Evolutionary conservation across 1,140 invertebrate species (phyloP).

Genomic region (Drosophila kurseongensis): DNA sequence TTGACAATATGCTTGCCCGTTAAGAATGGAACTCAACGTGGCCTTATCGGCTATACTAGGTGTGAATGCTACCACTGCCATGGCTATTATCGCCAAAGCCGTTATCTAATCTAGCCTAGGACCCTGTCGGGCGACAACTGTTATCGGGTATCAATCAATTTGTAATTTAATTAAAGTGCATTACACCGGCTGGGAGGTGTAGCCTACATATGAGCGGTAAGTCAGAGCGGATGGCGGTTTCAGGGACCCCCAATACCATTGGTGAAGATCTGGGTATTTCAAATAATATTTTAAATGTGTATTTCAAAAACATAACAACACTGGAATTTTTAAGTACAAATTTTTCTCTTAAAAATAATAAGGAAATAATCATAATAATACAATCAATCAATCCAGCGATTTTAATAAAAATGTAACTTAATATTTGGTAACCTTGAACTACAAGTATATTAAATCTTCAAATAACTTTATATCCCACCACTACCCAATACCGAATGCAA

Average conservation of each 20-base stretch:
- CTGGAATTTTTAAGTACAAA: too few relatives aligned
- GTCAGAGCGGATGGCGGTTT: background rate
- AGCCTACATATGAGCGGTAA: conserved; percentile 50
- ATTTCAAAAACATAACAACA: too few relatives aligned
- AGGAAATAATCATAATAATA: too few relatives aligned
- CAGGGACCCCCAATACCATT: conserved; percentile 8
- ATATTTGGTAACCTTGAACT: too few relatives aligned
- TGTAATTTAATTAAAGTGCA: conserved; percentile 60
- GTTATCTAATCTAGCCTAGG: conserved; percentile 60
- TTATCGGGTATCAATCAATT: conserved; percentile 48
- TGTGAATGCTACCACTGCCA: conserved; percentile 25
- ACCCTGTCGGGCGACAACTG: conserved; percentile 16
- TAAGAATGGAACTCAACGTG: conserved; percentile 30
- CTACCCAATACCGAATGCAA: background rate
- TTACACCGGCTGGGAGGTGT: conserved; percentile 39
- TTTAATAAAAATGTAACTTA: too few relatives aligned
- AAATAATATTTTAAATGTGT: too few relatives aligned
- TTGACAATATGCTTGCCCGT: conserved; percentile 52
- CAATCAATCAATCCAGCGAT: too few relatives aligned
- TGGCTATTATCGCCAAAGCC: conserved; percentile 35
- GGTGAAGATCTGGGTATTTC: background rate
- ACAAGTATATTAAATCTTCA: background rate
- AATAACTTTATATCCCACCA: background rate
- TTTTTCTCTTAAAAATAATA: too few relatives aligned
- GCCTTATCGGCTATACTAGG: conserved; percentile 53